Conservation (phyloP, 2,888 invertebrate genomes). For the Zhuqinia jingwanae region DNA sequence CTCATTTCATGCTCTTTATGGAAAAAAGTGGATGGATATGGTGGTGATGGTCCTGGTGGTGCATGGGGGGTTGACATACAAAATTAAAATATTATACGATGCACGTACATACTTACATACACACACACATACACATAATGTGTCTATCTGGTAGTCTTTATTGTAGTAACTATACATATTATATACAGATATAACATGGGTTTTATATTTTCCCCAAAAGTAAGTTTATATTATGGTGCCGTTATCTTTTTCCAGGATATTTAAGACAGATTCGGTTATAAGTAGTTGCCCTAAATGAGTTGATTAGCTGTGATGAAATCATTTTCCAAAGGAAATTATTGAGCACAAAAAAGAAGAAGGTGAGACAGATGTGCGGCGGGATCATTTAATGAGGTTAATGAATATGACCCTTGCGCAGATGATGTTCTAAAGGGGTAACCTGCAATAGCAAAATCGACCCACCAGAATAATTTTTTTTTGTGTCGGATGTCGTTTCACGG, state of each 20-base stretch:
- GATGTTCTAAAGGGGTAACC: no score
- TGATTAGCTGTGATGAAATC: constrained; percentile 55
- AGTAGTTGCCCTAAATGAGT: constrained; percentile 45
- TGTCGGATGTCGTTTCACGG: no score
- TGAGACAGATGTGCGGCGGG: background rate
- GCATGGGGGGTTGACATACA: constrained; percentile 34
- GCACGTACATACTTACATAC: no score
- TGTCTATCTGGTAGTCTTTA: no score
- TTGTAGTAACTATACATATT: no score
- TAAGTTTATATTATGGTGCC: no score
- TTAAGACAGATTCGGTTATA: constrained; percentile 16
- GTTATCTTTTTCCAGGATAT: background rate
- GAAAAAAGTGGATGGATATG: constrained; percentile 24
- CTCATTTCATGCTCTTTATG: constrained; percentile 46
- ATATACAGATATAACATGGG: no score
- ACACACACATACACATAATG: no score
- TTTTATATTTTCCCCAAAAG: no score
- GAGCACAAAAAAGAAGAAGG: background rate
- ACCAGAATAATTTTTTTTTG: no score
- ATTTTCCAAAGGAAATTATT: constrained; percentile 24
- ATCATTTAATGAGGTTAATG: constrained; percentile 19
- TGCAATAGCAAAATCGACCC: no score
- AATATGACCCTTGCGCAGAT: constrained; percentile 3
- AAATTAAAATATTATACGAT: background rate
- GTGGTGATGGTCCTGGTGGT: background rate